Percentiles rank a stretch among this genome's conserved stretches.
These are phyloP conservation scores for Peromyscus californicus DNA, from an alignment of 2,113 vertebrate genomes.

Conservation along the genomic window DNA sequence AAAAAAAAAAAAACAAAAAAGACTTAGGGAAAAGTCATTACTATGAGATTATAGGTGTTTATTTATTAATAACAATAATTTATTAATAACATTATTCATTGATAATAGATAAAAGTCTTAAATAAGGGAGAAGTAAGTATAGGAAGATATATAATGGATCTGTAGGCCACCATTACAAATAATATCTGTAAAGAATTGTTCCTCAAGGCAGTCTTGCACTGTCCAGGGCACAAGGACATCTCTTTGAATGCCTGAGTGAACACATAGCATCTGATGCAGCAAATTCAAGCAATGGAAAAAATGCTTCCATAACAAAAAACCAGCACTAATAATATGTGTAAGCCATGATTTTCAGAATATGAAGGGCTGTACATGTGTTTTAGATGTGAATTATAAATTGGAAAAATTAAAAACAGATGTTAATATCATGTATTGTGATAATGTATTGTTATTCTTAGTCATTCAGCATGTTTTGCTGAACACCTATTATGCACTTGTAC, in stretches of 20 bases:
- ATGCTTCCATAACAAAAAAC: not conserved
- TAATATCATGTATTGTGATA: not conserved
- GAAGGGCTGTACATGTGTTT: not conserved
- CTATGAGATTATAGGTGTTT: slow-evolving; percentile 32
- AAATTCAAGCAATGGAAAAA: not conserved
- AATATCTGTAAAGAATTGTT: slow-evolving; percentile 47
- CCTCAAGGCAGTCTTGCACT: not conserved
- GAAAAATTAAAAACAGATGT: slow-evolving; percentile 35
- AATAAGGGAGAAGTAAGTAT: not conserved
- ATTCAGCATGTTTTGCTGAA: slow-evolving; percentile 14
- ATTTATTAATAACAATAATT: not conserved
- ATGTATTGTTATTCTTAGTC: slow-evolving; percentile 19
- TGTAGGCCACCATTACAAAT: slow-evolving; percentile 36
- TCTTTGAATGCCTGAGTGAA: slow-evolving; percentile 30
- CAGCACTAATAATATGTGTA: slow-evolving; percentile 26
- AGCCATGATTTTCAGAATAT: slow-evolving; percentile 47
- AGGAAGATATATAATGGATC: not conserved
- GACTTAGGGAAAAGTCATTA: slow-evolving; percentile 8
- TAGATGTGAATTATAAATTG: not conserved
- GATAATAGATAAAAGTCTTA: slow-evolving; percentile 50
- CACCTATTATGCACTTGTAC: not conserved
- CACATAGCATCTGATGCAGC: slow-evolving; percentile 24
- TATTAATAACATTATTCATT: not conserved
- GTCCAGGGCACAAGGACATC: slow-evolving; percentile 9
- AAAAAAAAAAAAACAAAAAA: not conserved